Evolutionary conservation across 2,797 vertebrate species (phyloP).

Genomic region (Urosaurus nigricauda): DNA sequence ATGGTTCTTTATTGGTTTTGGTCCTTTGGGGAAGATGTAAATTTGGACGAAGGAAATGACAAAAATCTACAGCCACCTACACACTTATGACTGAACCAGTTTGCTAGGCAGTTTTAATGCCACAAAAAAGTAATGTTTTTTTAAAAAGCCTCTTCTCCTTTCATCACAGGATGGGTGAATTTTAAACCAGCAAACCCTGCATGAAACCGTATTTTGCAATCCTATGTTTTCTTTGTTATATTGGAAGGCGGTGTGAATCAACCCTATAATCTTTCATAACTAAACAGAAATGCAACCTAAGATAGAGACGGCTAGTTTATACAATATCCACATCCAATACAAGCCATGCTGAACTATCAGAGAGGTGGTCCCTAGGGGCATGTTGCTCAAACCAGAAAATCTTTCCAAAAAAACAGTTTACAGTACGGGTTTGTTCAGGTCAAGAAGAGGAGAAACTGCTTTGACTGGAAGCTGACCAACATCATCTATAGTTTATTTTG

Average conservation of each 20-base stretch:
- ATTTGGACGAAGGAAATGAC: conserved; percentile 54
- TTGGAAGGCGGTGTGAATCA: background rate
- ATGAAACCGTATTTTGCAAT: background rate
- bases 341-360: background rate
- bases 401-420: background rate
- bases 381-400: background rate
- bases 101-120: conserved; percentile 38
- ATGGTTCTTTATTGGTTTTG: conserved; percentile 57
- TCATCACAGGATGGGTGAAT: background rate
- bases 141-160: background rate
- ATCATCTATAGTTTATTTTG: background rate
- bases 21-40: conserved; percentile 49
- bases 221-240: background rate
- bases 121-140: background rate
- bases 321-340: background rate
- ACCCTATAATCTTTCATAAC: background rate
- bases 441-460: background rate
- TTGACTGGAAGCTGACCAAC: background rate
- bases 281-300: background rate
- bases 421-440: background rate
- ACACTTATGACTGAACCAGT: conserved; percentile 32
- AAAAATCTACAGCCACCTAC: conserved; percentile 57
- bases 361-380: background rate
- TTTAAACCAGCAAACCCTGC: background rate
- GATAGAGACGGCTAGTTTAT: background rate